Conservation (phyloP, 2,113 vertebrate species). For the Vidua chalybeata region DNA sequence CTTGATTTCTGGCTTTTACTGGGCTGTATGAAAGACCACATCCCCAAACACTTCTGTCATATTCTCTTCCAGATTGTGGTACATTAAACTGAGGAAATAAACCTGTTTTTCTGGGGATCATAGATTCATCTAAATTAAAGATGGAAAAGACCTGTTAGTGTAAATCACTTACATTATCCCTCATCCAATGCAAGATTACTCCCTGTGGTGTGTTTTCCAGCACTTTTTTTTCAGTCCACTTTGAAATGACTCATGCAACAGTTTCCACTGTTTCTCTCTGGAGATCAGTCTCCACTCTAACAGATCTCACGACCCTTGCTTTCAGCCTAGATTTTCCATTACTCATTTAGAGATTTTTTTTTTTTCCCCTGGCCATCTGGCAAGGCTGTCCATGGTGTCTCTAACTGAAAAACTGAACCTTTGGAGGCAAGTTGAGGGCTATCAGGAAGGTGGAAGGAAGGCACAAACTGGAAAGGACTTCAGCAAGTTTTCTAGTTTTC, state of each 20-base stretch:
- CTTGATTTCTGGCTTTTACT: conserved; percentile 32
- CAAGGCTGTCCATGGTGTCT: not conserved
- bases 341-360: not conserved
- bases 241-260: conserved; percentile 54
- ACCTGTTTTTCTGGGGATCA: not conserved
- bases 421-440: not conserved
- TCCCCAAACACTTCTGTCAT: conserved; percentile 33
- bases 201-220: conserved; percentile 18
- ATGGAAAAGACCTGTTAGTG: conserved; percentile 32
- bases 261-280: conserved; percentile 38
- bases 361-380: not conserved
- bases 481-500: not conserved
- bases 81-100: conserved; percentile 29
- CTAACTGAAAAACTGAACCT: not conserved
- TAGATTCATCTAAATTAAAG: conserved; percentile 54
- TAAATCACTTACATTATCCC: conserved; percentile 41
- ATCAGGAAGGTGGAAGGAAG: not conserved
- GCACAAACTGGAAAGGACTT: not conserved
- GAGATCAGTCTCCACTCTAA: conserved; percentile 1
- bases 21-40: conserved; percentile 18
- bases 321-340: conserved; percentile 47
- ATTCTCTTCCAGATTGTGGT: conserved; percentile 32
- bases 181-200: conserved; percentile 14
- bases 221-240: conserved; percentile 28
- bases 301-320: not conserved